phyloP scores from a whole-genome alignment of 1,140 invertebrate genomes.

The Brachystomella parvula region DNA sequence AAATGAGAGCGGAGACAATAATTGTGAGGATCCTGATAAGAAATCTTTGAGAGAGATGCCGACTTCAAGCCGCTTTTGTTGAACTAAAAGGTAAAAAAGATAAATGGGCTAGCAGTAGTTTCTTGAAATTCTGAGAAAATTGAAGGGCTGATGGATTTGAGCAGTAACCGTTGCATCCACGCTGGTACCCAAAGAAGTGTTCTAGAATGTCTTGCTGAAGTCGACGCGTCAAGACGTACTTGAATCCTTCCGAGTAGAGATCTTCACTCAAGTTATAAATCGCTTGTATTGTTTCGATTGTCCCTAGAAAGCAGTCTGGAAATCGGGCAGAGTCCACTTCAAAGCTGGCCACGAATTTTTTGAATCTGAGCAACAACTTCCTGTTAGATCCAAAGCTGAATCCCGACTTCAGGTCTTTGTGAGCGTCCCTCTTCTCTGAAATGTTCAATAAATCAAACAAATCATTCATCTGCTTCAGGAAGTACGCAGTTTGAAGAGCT shows the following conservation, averaged over 20 bases:
- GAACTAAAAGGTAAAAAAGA: too few species aligned
- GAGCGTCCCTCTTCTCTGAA: neutral
- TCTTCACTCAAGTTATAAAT: neutral
- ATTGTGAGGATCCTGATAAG: too few species aligned
- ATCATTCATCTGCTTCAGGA: slow-evolving; percentile 20
- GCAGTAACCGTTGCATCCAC: neutral
- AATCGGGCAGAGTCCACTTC: neutral
- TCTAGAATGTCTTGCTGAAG: neutral
- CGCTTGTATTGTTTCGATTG: neutral
- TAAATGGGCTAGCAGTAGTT: neutral
- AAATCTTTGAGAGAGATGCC: too few species aligned
- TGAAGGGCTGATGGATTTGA: neutral
- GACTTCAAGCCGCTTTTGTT: too few species aligned
- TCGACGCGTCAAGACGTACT: neutral
- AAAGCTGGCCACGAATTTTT: neutral
- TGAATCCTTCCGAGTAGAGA: neutral
- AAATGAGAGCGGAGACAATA: too few species aligned
- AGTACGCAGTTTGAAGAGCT: slow-evolving; percentile 20
- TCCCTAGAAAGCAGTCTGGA: neutral
- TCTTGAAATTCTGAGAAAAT: neutral
- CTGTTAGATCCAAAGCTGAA: too few species aligned
- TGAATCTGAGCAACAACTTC: too few species aligned
- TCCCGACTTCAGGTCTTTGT: neutral
- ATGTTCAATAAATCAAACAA: slow-evolving; percentile 25
- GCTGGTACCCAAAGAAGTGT: neutral